These are phyloP conservation scores for Drosophila sechellia DNA, from an alignment of 1,140 invertebrate species.

Conservation along the genomic window DNA sequence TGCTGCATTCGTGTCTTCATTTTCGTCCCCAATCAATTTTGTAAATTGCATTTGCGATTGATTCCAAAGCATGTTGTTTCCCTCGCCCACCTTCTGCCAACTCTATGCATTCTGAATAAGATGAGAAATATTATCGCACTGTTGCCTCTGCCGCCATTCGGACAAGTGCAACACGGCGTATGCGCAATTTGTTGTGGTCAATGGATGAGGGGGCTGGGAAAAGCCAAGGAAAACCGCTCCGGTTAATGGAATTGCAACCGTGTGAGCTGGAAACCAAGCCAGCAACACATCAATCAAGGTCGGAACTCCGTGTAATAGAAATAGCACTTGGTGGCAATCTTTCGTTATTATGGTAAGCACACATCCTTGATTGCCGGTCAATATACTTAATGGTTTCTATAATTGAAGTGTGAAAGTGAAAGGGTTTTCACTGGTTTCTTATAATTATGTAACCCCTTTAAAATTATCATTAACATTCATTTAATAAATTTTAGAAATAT, in stretches of 20 bases:
- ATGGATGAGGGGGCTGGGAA: not conserved
- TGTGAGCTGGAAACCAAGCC: slow-evolving; percentile 7
- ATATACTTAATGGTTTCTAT: not conserved
- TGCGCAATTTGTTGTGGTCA: slow-evolving; percentile 59
- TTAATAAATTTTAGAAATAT: not conserved
- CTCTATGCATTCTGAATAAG: slow-evolving; percentile 48
- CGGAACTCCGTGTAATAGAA: not conserved
- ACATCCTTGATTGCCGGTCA: not conserved
- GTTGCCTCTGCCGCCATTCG: slow-evolving; percentile 20
- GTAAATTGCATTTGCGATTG: slow-evolving; percentile 76
- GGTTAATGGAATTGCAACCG: slow-evolving; percentile 50
- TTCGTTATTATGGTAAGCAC: slow-evolving; percentile 2
- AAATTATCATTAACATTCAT: too few species aligned
- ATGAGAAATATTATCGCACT: slow-evolving; percentile 41
- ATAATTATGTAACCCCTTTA: not conserved
- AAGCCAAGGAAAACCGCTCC: slow-evolving; percentile 11
- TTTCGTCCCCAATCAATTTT: slow-evolving; percentile 70
- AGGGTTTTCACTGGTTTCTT: not conserved
- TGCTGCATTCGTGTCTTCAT: slow-evolving; percentile 26
- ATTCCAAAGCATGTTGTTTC: slow-evolving; percentile 59
- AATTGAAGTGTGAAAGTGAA: not conserved
- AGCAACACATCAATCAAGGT: slow-evolving; percentile 38
- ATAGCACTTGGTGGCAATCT: not conserved
- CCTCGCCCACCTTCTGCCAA: not conserved
- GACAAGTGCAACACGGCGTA: slow-evolving; percentile 34